Conservation (phyloP, 1,140 invertebrate genomes). For the Bradysia coprophila region DNA sequence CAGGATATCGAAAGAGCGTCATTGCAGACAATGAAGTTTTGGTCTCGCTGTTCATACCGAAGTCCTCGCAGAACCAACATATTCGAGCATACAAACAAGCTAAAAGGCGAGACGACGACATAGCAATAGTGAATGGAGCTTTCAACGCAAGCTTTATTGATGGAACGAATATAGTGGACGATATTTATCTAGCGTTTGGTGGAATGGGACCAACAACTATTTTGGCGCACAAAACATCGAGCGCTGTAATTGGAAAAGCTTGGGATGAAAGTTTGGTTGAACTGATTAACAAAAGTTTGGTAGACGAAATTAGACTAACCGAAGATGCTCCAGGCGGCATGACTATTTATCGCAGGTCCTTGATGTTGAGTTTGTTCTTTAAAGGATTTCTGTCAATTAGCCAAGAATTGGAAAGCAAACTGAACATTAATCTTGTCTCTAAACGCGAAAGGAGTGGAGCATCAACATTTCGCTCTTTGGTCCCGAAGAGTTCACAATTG, state of each 20-base stretch:
- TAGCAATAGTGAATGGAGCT: conserved; percentile 83
- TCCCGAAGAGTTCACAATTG: conserved; percentile 57
- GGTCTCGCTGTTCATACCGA: conserved; percentile 44
- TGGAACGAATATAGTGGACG: conserved; percentile 32
- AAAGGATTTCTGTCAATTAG: conserved; percentile 65
- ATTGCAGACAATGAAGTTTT: conserved; percentile 62
- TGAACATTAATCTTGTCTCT: conserved; percentile 24
- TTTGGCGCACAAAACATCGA: conserved; percentile 46
- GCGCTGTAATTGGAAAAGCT: conserved; percentile 36
- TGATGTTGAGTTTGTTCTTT: conserved; percentile 77
- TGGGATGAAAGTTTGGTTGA: conserved; percentile 60
- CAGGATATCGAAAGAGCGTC: conserved; percentile 68
- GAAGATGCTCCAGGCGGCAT: conserved; percentile 78
- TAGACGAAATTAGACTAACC: conserved; percentile 55
- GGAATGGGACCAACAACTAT: conserved; percentile 83
- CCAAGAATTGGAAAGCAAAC: conserved; percentile 29
- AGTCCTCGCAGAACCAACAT: conserved; percentile 44
- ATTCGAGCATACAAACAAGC: conserved; percentile 86
- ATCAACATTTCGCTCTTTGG: conserved; percentile 38
- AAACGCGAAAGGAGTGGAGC: conserved; percentile 30
- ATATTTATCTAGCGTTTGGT: conserved; percentile 56
- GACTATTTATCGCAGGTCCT: conserved; percentile 61
- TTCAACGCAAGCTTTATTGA: conserved; percentile 43
- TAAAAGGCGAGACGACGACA: conserved; percentile 80
- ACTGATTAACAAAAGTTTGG: conserved; percentile 37